These are phyloP conservation scores for Manis crassicaudata DNA, from an alignment of 2,797 vertebrate genomes.

Conservation along the genomic window DNA sequence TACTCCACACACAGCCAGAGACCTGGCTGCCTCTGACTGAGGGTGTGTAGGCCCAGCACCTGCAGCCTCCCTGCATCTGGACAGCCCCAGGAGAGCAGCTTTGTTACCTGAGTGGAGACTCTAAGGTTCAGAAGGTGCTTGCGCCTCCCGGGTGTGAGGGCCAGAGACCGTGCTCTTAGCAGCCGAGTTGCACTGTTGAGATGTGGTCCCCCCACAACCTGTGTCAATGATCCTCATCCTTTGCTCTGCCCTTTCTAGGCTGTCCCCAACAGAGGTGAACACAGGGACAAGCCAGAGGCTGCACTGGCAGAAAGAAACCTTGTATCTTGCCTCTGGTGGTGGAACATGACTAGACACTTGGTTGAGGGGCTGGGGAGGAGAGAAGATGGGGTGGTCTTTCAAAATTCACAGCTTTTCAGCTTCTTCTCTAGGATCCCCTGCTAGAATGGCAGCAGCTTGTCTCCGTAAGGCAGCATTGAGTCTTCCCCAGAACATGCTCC, in stretches of 20 bases:
- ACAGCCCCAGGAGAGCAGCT: not conserved
- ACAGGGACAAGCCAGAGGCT: not conserved
- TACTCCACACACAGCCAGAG: not conserved
- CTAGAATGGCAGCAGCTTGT: not conserved
- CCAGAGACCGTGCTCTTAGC: not conserved
- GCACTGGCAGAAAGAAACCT: not conserved
- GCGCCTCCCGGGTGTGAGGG: rapidly evolving
- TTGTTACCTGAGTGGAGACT: not conserved
- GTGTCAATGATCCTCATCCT: not conserved
- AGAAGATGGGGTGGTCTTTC: not conserved
- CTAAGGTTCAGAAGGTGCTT: not conserved
- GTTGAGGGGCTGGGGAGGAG: too few species aligned
- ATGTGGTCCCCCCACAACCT: not conserved
- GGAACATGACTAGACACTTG: not conserved
- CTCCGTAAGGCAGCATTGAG: rapidly evolving
- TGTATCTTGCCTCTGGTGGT: not conserved
- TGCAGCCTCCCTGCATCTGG: not conserved
- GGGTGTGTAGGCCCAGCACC: not conserved
- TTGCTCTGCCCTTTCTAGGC: not conserved
- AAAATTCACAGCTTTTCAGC: not conserved
- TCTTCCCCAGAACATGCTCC: not conserved
- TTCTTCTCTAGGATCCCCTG: not conserved
- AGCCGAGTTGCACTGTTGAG: not conserved
- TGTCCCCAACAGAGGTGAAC: not conserved
- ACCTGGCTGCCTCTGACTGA: not conserved